Evolutionary conservation across 2,797 vertebrate genomes (phyloP), one percentile per base, ranked within the genome.

Genomic region (Hoplostethus atlanticus): DNA sequence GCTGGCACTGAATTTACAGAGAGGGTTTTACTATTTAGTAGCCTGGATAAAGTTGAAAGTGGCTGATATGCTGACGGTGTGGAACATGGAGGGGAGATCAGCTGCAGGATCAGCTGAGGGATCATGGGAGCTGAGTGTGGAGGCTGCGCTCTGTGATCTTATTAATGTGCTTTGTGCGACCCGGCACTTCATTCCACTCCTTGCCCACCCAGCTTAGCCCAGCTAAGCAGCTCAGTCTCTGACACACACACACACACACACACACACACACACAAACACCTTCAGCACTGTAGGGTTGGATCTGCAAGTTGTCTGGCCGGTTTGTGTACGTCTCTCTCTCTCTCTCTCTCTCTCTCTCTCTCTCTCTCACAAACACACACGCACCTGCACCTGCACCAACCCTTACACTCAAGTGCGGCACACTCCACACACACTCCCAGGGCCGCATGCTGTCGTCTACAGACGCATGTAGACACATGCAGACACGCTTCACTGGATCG

Each of bases 21-120:
- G 15, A 67, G 50, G 61, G 59, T 58, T 40, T 60, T 60, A 61
- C 79, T 65, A 17, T 68, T 76, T 11, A 68, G 60, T 9, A 78
- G 80, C 68, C 56, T 86, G 84, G 79, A 76, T 16, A 56, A 71
- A 76, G 81, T 82, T 84, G 68, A 89, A 87, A 86, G 88, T 6
- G 54, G 68, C 55, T 13, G 57, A 77, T 69, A 71, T 77, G 84
- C 86, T 81, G 85, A 90, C 64, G 68, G 73, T 80, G 73, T 71
- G 73, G 76, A 89, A 87, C 80, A 82, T 12, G 58, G 64, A 81
- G 73, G 71, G 70, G 79, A 77, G 79, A 87, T 90, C 88, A 89
- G 86, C 83, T 76, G 78, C 21, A 16, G 80, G 79, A 92, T 93
- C 90, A 91, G 88, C 88, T 89, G 91, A 91, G 85, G 82, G 82